Conservation (phyloP, 64 coral and sea anemone species). For the Stichodactyla mertensii region DNA sequence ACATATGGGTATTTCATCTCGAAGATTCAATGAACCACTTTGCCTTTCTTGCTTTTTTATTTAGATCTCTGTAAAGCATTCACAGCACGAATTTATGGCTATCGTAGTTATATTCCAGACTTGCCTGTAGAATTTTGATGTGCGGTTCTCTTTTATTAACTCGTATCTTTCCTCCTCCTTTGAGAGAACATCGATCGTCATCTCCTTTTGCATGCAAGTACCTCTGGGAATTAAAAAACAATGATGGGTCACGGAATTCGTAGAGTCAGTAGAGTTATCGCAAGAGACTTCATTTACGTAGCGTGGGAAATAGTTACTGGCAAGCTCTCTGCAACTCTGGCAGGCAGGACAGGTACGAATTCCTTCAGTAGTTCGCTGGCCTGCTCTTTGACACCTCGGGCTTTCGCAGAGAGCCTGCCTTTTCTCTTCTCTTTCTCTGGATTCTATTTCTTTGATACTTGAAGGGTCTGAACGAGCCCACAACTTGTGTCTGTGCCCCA, state of each 20-base stretch:
- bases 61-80: too few relatives aligned
- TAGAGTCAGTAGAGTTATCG: background rate
- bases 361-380: background rate
- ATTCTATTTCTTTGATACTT: too few relatives aligned
- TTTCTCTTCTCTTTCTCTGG: background rate
- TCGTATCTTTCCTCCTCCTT: background rate
- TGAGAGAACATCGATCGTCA: constrained; percentile 25
- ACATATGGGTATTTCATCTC: too few relatives aligned
- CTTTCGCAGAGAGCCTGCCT: background rate
- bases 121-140: too few relatives aligned
- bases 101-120: too few relatives aligned
- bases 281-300: constrained; percentile 35
- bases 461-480: too few relatives aligned
- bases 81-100: too few relatives aligned
- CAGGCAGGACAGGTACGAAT: constrained; percentile 20
- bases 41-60: too few relatives aligned
- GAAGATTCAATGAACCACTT: too few relatives aligned
- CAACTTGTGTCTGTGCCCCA: too few relatives aligned
- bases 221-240: background rate
- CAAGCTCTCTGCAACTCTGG: background rate
- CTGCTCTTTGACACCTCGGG: too few relatives aligned
- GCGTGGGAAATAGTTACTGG: background rate
- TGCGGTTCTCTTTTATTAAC: too few relatives aligned
- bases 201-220: constrained; percentile 7
- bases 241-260: background rate